Evolutionary conservation across 2,113 vertebrate genomes (phyloP), one percentile per base, ranked within the genome.

Genomic region (Rhodinocichla rosea): DNA sequence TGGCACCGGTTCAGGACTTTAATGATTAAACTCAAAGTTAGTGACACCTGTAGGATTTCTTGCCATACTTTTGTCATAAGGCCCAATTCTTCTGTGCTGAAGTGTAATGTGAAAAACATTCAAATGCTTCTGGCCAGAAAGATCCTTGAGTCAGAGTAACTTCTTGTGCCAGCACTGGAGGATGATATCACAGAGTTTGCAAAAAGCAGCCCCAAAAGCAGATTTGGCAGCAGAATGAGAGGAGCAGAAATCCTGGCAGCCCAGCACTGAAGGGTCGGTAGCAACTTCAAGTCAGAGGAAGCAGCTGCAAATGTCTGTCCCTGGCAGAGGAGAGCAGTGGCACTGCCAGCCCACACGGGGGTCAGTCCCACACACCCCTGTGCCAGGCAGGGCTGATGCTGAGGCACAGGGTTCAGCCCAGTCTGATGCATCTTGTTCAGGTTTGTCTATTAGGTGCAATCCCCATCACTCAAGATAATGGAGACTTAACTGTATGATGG

Each of bases 361-460:
- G 18, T 6, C 62, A 59, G 56, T 2, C 19, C 47, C 23, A 30
- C 3, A 11, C 0, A 1, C 2, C 6, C 1, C 1, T 35, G 60
- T 3, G 30, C 33, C 9, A 1, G 9, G 30, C 3, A 6, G 65
- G 24, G 77, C 39, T 30, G 20, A 28, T 21, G 35, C 73, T 17
- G 35, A 44, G 56, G 49, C 65, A 50, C 21, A 26, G 26, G 33
- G 42, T 69, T 78, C 73, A 71, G 56, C 45, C 53, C 42, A 50
- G 8, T 6, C 78, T 52, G 59, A 49, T 2, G 15, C 49, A 69
- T 32, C 82, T 49, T 6, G 44, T 1, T 39, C 27, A 56, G 47
- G 16, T 24, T 50, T 12, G 5, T 40, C 80, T 60, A n/a, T 12
- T 53, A 23, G 27, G 6, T 47, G 39, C 2, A 2, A 56, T 28